These are phyloP conservation scores for Lutraria rhynchaena DNA, from an alignment of 1,140 invertebrate genomes.

Conservation along the genomic window DNA sequence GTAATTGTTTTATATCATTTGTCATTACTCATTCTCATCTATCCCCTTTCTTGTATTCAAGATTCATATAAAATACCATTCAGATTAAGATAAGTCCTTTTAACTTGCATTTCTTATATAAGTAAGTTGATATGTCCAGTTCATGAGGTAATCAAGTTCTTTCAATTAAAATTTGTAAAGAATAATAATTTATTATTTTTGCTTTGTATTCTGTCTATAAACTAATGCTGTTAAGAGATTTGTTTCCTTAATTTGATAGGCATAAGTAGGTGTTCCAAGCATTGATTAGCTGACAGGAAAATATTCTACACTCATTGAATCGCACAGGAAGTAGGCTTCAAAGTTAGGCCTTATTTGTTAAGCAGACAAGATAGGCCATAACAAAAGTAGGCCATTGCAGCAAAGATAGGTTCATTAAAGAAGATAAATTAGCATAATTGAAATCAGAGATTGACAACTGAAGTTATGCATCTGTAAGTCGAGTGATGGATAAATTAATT, in stretches of 20 bases:
- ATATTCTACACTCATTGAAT: constrained; percentile 30
- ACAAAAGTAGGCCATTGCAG: no score
- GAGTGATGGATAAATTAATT: no score
- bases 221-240: constrained; percentile 25
- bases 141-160: no score
- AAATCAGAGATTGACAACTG: no score
- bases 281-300: constrained; percentile 29
- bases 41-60: constrained; percentile 15
- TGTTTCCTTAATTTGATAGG: constrained; percentile 43
- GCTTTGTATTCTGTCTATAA: not conserved
- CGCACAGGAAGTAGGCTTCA: constrained; percentile 11
- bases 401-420: no score
- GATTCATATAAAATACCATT: not conserved
- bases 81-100: not conserved
- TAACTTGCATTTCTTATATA: no score
- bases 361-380: not conserved
- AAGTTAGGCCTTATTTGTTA: constrained; percentile 20
- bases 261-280: constrained; percentile 23
- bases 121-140: no score
- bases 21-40: not conserved
- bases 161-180: not conserved
- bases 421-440: no score
- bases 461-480: no score
- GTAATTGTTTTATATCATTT: not conserved
- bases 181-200: not conserved